Conservation (phyloP, 2,888 invertebrate species). For the Calliphora vomitoria region DNA sequence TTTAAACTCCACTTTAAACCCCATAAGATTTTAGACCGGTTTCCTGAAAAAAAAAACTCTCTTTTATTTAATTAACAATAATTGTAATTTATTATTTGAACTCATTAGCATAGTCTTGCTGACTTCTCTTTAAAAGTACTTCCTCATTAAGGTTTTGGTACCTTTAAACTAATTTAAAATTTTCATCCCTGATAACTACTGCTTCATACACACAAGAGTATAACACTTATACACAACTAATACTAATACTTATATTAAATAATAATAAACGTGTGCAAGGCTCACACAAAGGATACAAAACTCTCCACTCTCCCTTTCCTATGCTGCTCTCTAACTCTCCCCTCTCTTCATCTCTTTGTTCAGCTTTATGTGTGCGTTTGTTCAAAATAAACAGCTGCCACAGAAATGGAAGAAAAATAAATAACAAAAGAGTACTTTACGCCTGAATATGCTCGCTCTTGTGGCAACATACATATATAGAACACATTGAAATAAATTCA, state of each 20-base stretch:
- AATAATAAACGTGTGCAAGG: conserved; percentile 1
- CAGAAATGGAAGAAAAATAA: background rate
- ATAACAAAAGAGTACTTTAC: conserved; percentile 28
- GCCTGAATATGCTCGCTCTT: conserved; percentile 30
- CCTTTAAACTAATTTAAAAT: background rate
- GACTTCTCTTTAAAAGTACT: background rate
- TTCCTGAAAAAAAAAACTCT: too few species aligned
- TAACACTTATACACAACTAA: conserved; percentile 7
- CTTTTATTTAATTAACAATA: too few species aligned
- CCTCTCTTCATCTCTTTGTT: background rate
- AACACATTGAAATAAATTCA: background rate
- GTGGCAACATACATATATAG: background rate
- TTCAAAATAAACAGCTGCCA: conserved; percentile 44
- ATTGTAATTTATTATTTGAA: too few species aligned
- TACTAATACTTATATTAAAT: background rate
- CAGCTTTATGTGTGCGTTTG: background rate
- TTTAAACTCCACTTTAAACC: too few species aligned
- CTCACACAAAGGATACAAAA: conserved; percentile 4
- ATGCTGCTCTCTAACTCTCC: background rate
- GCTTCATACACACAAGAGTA: background rate
- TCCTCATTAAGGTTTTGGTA: background rate
- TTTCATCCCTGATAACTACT: conserved; percentile 25
- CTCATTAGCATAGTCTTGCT: too few species aligned
- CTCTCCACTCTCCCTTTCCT: background rate
- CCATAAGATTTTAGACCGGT: too few species aligned